Evolutionary conservation across 2,888 invertebrate species (phyloP), one percentile per base, ranked within the genome.

Genomic region (Ophioninae sp.): DNA sequence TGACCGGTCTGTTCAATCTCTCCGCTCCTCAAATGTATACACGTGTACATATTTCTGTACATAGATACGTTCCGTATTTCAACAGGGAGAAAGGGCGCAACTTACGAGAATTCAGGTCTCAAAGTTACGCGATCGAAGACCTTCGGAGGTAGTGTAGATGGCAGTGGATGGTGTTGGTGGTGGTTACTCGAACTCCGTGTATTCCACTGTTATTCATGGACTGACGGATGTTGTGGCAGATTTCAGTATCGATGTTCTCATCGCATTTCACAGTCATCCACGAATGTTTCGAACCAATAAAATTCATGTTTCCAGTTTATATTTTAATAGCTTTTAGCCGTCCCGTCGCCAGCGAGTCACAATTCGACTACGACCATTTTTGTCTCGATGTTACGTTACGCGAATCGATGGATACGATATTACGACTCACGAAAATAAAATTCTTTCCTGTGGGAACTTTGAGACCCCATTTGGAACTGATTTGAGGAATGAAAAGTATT

Each of bases 1-100:
- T 86, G 84, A 85, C 84, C 83, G 80, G 73, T 78, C 80, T 85
- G 78, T 80, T 80, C 77, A 75, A 75, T 30, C 79, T 83, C 79
- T 56, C 41, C 61, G 59, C 61, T 39, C n/a, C 41, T 21, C 64
- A n/a, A 56, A 61, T 50, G n/a, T 50, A 44, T 61, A 44, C 39
- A 17, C 10, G 21, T 8, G 65, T 57, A 23, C 64, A 65, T 64
- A 37, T 56, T 39, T 56, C 50, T 64, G 23, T 64, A 21, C 23
- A 50, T 44, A 30, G 21, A 64, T n/a, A 74, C 64, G 10, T 41
- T 21, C 13, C 50, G 5, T 10, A 21, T 44, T n/a, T 2, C 17
- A 73, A 17, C 44, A 21, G 61, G 1, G 41, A 61, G 21, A 44
- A 30, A 73, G 72, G 72, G 72, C 61, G 61, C 61, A 73, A 73